Conservation (phyloP, 2,797 vertebrate species). For the Pampus argenteus region DNA sequence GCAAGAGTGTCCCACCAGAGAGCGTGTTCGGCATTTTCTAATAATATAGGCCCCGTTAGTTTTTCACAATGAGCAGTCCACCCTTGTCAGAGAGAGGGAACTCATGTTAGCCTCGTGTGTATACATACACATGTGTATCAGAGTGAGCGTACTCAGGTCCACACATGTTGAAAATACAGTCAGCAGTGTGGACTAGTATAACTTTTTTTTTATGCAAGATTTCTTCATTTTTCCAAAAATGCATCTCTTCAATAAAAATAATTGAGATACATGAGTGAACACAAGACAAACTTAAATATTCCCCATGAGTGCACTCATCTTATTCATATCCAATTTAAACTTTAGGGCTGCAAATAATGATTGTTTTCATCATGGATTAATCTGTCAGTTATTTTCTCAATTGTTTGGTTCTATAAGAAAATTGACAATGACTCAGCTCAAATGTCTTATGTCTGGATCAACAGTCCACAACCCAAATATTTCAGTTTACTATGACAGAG, state of each 20-base stretch:
- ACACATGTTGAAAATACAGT: neutral
- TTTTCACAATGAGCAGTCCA: neutral
- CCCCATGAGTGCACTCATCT: no score
- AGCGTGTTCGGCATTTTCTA: conserved; percentile 2
- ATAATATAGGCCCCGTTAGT: neutral
- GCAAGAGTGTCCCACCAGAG: no score
- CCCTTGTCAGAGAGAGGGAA: neutral
- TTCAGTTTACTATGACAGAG: no score
- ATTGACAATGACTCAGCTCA: no score
- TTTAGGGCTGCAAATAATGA: no score
- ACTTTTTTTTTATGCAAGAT: neutral
- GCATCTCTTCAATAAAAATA: neutral
- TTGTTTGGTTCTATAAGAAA: no score
- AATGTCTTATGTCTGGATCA: no score
- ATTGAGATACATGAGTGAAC: neutral
- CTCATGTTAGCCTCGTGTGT: neutral
- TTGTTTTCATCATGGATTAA: no score
- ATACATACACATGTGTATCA: no score
- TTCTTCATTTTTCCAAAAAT: neutral
- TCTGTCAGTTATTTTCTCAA: no score
- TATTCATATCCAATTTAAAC: neutral
- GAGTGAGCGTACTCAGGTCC: neutral
- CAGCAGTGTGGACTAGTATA: neutral
- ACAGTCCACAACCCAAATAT: no score
- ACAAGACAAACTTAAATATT: neutral